Percentiles rank a stretch among this genome's conserved stretches.
These are phyloP conservation scores for Nysson spinosus DNA, from an alignment of 2,888 invertebrate genomes.

Conservation along the genomic window DNA sequence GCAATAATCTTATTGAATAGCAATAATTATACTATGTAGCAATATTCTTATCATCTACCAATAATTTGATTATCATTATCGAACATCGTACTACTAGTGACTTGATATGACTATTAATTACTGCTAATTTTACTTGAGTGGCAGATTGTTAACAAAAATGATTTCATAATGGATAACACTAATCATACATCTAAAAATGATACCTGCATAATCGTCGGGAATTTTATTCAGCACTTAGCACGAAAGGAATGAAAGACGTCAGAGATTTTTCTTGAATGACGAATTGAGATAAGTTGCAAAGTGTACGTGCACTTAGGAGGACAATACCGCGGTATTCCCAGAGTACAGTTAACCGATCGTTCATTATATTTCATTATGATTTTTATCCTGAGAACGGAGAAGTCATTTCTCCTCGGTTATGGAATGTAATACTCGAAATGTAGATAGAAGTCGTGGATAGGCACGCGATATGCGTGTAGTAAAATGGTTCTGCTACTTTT, in stretches of 20 bases:
- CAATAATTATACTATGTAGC: too few species aligned
- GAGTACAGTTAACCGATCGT: conserved; percentile 48
- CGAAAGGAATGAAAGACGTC: neutral
- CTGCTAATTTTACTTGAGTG: too few species aligned
- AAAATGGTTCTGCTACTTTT: conserved; percentile 33
- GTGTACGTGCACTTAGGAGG: conserved; percentile 6
- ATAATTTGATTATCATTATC: too few species aligned
- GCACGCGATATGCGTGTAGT: conserved; percentile 28
- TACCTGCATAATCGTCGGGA: too few species aligned
- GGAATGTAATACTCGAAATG: conserved; percentile 26
- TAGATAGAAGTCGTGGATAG: conserved; percentile 15
- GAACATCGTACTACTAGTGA: too few species aligned
- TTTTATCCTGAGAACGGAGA: conserved; percentile 32
- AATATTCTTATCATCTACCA: too few species aligned
- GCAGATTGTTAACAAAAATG: too few species aligned
- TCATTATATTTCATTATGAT: conserved; percentile 40
- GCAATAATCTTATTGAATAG: too few species aligned
- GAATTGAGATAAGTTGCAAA: neutral
- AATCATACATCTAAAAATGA: too few species aligned
- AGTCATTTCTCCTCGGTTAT: conserved; percentile 22
- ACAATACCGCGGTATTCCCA: conserved; percentile 50
- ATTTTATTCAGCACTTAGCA: neutral
- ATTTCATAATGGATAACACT: too few species aligned
- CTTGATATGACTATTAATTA: too few species aligned
- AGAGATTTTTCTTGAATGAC: neutral